Evolutionary conservation across 1,140 invertebrate species (phyloP).

Genomic region (Triops longicaudatus): DNA sequence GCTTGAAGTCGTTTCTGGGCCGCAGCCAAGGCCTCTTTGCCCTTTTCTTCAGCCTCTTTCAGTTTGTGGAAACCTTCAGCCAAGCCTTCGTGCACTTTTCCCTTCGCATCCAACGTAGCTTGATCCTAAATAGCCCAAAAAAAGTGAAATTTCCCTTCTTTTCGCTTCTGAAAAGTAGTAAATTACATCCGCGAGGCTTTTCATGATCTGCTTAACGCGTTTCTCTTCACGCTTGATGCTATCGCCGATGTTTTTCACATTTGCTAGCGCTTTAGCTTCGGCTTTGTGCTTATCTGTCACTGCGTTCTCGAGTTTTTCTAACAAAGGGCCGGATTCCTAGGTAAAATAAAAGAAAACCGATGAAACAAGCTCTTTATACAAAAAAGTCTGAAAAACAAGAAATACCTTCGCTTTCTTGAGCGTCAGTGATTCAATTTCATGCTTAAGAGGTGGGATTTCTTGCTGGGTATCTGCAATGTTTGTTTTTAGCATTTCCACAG

Average conservation of each 20-base stretch:
- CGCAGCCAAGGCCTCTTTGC: slow-evolving; percentile 55
- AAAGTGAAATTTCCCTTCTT: slow-evolving; percentile 24
- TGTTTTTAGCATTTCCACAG: slow-evolving; percentile 28
- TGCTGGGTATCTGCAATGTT: slow-evolving; percentile 37
- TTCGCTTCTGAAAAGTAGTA: not conserved
- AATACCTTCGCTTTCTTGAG: slow-evolving; percentile 42
- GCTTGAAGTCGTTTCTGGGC: slow-evolving; percentile 76
- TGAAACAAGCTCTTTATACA: slow-evolving; percentile 38
- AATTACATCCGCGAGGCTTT: slow-evolving; percentile 53
- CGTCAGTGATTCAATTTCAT: slow-evolving; percentile 43
- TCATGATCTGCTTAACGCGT: slow-evolving; percentile 56
- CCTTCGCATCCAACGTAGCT: slow-evolving; percentile 52
- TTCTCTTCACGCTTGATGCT: slow-evolving; percentile 59
- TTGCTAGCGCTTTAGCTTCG: slow-evolving; percentile 57
- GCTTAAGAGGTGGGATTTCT: slow-evolving; percentile 41
- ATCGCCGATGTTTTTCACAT: slow-evolving; percentile 59
- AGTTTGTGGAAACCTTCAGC: slow-evolving; percentile 60
- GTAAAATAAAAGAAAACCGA: slow-evolving; percentile 17
- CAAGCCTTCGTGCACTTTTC: slow-evolving; percentile 56
- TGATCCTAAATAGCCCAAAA: slow-evolving; percentile 48
- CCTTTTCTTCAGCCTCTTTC: slow-evolving; percentile 54
- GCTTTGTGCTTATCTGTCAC: slow-evolving; percentile 55
- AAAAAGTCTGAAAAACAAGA: not conserved
- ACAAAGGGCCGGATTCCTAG: slow-evolving; percentile 56
- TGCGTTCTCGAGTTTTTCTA: slow-evolving; percentile 56